phyloP scores from a whole-genome alignment of 1,140 invertebrate species.

The Tenebrio molitor region DNA sequence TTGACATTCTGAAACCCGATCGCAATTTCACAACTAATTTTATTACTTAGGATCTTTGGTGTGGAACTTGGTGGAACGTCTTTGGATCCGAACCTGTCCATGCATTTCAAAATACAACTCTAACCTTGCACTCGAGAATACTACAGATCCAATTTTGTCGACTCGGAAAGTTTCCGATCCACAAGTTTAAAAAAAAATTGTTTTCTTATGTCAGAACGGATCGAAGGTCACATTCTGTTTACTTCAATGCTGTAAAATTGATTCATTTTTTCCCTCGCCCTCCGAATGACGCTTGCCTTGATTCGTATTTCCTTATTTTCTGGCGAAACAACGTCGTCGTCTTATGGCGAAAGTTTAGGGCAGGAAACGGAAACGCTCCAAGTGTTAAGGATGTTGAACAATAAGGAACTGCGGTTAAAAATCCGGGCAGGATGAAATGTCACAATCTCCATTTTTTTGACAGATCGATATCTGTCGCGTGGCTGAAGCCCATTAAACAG shows the following conservation, averaged over 20 bases:
- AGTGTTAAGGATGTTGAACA: conserved; percentile 17
- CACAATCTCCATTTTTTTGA: background rate
- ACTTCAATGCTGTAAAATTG: conserved; percentile 7
- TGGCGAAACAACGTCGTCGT: conserved; percentile 6
- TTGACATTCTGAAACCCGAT: conserved; percentile 21
- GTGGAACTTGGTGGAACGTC: conserved; percentile 28
- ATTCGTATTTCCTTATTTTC: conserved; percentile 20
- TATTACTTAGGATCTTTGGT: conserved; percentile 16
- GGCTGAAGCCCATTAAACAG: background rate
- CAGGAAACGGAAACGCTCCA: conserved; percentile 14
- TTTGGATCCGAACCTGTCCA: conserved; percentile 23
- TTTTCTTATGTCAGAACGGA: too few relatives aligned
- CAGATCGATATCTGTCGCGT: background rate
- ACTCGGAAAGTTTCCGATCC: background rate
- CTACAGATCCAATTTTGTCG: conserved; percentile 12
- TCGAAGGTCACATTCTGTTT: too few relatives aligned
- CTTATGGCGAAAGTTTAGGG: background rate
- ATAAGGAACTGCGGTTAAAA: conserved; percentile 17
- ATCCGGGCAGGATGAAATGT: background rate
- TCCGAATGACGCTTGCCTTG: background rate
- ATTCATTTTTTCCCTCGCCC: background rate
- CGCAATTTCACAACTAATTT: conserved; percentile 9
- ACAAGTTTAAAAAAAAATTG: too few relatives aligned
- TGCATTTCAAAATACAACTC: conserved; percentile 24
- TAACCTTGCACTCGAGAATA: conserved; percentile 15